A percentile compares a stretch with the other conserved stretches of the same genome.
These are phyloP conservation scores for Caenorhabditis sp. DNA, from an alignment of 2,888 invertebrate species.

Conservation along the genomic window DNA sequence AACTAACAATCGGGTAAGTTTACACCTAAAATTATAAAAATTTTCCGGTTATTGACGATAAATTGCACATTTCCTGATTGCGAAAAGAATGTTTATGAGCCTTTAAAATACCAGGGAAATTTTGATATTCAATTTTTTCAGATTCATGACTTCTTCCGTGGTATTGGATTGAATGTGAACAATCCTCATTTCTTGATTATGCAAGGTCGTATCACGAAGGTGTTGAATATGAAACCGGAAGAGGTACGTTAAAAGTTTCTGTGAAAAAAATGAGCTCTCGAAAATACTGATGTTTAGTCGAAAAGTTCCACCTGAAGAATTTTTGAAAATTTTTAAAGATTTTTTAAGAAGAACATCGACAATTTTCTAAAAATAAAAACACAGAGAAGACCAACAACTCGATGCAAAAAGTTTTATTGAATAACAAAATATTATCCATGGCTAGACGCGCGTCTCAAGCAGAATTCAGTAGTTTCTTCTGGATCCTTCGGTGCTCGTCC, in stretches of 20 bases:
- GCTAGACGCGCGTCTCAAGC: background rate
- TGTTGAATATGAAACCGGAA: slow-evolving; percentile 95
- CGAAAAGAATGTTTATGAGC: no score
- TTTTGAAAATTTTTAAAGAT: no score
- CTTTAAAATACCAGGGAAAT: no score
- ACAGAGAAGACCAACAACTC: background rate
- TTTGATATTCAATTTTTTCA: slow-evolving; percentile 1
- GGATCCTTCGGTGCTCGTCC: background rate
- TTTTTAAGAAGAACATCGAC: no score
- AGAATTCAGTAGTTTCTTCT: background rate
- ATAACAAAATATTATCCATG: background rate
- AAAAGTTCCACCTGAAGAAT: no score
- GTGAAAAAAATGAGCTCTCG: background rate
- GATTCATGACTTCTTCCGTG: slow-evolving; percentile 86
- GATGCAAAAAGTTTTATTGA: background rate
- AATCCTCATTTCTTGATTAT: slow-evolving; percentile 98
- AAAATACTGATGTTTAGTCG: no score
- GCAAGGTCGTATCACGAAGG: slow-evolving; percentile 98
- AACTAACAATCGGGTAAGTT: slow-evolving; percentile 78
- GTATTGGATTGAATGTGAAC: slow-evolving; percentile 95
- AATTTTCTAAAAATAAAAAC: no score
- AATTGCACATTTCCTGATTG: no score
- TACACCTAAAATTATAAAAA: no score
- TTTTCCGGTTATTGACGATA: no score
- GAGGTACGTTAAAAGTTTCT: slow-evolving; percentile 78